Evolutionary conservation across 92 coral and sea anemone species (phyloP).

Genomic region (Palythoa grandiflora): DNA sequence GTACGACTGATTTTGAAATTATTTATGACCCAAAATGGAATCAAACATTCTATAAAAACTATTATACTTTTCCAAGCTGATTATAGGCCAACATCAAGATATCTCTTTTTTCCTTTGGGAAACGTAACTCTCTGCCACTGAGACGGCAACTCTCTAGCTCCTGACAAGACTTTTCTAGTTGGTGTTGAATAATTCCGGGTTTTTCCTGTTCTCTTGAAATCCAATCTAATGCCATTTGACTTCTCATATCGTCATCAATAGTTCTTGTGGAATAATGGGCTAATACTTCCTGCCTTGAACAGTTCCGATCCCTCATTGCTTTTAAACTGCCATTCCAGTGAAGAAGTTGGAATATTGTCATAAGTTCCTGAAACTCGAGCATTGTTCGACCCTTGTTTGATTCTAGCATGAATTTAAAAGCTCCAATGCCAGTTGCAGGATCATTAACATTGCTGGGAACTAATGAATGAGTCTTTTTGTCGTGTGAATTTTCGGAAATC

Average conservation of each 20-base stretch:
- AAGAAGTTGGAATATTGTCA: slow-evolving; percentile 92
- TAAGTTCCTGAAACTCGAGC: slow-evolving; percentile 93
- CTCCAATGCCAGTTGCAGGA: slow-evolving; percentile 87
- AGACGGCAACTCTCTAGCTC: slow-evolving; percentile 84
- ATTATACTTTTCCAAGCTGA: slow-evolving; percentile 74
- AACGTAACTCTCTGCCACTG: slow-evolving; percentile 89
- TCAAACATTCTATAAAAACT: not conserved
- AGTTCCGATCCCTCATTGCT: slow-evolving; percentile 92
- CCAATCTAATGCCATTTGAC: slow-evolving; percentile 97
- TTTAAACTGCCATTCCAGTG: slow-evolving; percentile 96
- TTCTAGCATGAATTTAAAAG: slow-evolving; percentile 89
- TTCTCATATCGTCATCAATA: slow-evolving; percentile 92
- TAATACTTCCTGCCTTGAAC: slow-evolving; percentile 90
- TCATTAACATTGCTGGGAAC: slow-evolving; percentile 61
- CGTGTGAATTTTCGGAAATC: slow-evolving; percentile 68
- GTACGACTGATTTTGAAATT: too few relatives aligned
- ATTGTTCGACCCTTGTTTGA: slow-evolving; percentile 90
- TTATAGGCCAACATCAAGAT: slow-evolving; percentile 84
- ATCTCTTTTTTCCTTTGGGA: slow-evolving; percentile 90
- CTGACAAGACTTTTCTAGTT: slow-evolving; percentile 75
- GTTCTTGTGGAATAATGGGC: slow-evolving; percentile 81
- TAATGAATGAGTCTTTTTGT: slow-evolving; percentile 68
- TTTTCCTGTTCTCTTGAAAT: slow-evolving; percentile 95
- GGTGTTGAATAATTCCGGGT: slow-evolving; percentile 74
- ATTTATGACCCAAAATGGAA: not conserved